Evolutionary conservation across 2,113 vertebrate genomes (phyloP).

Genomic region (Tichodroma muraria): DNA sequence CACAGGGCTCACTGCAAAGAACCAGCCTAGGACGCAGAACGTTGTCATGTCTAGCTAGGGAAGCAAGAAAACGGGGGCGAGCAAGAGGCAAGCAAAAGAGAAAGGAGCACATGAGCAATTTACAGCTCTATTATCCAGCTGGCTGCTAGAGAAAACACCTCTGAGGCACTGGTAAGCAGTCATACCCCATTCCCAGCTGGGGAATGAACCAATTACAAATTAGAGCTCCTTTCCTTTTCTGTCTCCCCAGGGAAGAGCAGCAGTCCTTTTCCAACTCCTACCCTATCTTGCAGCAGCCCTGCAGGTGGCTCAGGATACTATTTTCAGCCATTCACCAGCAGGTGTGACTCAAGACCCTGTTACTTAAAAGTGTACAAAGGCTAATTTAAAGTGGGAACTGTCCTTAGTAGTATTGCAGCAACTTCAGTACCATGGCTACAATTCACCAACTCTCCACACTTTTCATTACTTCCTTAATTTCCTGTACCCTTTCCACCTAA

Average conservation of each 20-base stretch:
- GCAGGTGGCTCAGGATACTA: not conserved
- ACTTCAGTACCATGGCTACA: not conserved
- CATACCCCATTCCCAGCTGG: not conserved
- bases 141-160: not conserved
- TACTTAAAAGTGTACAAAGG: not conserved
- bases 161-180: not conserved
- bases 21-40: not conserved
- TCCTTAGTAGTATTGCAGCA: not conserved
- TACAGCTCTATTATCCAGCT: not conserved
- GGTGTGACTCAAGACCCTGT: constrained; percentile 2
- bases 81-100: not conserved
- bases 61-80: not conserved
- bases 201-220: not conserved
- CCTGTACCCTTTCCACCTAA: not conserved
- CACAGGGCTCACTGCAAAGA: not conserved
- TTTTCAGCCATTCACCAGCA: not conserved
- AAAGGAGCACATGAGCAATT: not conserved
- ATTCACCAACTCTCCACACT: not conserved
- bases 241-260: not conserved
- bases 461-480: not conserved
- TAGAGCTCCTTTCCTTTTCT: not conserved
- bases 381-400: not conserved
- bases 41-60: not conserved
- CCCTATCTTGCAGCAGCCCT: not conserved
- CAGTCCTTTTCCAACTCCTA: constrained; percentile 1